Conservation (phyloP, 2,888 invertebrate species). For the Hesperia comma region DNA sequence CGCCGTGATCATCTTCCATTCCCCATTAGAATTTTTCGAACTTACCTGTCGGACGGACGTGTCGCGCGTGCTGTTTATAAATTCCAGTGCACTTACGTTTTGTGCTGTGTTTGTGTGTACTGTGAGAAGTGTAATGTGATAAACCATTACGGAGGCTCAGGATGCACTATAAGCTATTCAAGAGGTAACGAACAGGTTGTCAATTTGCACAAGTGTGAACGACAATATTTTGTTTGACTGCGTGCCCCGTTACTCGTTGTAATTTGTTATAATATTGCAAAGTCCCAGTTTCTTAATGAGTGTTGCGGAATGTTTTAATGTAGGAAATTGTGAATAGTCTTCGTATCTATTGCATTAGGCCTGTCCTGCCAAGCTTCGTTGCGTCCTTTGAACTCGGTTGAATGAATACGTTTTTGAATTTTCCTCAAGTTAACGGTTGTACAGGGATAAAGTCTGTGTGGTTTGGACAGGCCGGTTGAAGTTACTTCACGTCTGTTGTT, state of each 20-base stretch:
- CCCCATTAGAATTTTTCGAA: constrained; percentile 66
- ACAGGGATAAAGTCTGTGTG: constrained; percentile 12
- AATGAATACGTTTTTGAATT: constrained; percentile 33
- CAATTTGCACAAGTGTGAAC: constrained; percentile 38
- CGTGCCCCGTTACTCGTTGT: constrained; percentile 10
- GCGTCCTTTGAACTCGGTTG: constrained; percentile 31
- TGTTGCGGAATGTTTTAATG: constrained; percentile 32
- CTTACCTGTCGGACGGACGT: constrained; percentile 57
- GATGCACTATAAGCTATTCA: constrained; percentile 81
- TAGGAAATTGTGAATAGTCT: constrained; percentile 30
- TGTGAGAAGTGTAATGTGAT: constrained; percentile 53
- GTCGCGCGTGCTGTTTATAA: constrained; percentile 42
- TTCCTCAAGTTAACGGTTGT: constrained; percentile 30
- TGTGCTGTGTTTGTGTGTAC: constrained; percentile 49
- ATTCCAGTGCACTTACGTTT: constrained; percentile 40
- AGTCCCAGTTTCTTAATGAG: constrained; percentile 25
- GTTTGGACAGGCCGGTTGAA: neutral
- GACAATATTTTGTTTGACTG: constrained; percentile 32
- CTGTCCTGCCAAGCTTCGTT: constrained; percentile 11
- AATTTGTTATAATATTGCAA: constrained; percentile 17
- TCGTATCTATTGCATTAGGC: constrained; percentile 17
- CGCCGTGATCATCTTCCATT: constrained; percentile 53
- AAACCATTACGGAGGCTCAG: constrained; percentile 45
- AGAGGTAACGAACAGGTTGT: constrained; percentile 61
- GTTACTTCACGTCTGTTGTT: neutral